Base-by-base conservation (phyloP, 2,888 invertebrate genomes). In the Panorpa germanica region DNA sequence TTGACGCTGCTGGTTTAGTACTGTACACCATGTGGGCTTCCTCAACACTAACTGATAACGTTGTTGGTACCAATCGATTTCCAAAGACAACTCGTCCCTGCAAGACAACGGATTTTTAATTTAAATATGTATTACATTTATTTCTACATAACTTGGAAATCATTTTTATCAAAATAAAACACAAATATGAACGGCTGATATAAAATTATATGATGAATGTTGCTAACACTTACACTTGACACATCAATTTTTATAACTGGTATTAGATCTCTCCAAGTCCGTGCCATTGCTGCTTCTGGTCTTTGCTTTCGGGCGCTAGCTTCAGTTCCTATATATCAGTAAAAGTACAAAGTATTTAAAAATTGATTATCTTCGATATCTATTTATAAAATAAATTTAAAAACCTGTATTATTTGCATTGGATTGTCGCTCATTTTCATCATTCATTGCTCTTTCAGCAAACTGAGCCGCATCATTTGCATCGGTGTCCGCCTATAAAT, bases 221-320 rank as follows among this genome's bases (percentile, higher is more conserved):
- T 3, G 14, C 4, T 13, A 13, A 25, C 33, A 57, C 65, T 59
- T 50, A 73, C 73, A 18, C 83, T 77, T 41, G 81, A 81, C 29
- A 96, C 71, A 49, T 95, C 93, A 39, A 90, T 65, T 61, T 95
- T 95, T 36, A 91, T 91, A 31, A 93, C 90, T 19, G 95, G 95
- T 46, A 95, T 85, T 39, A 95, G 67, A 58, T 93, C 91, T 38
- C 93, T 63, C 95, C 93, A 95, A 3, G 85, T 83, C 40, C 82
- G 66, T 4, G 81, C 81, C 58, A 82, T 74, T 36, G 80, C 80
- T 6, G 82, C 82, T 45, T 82, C 81, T 2, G 81, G 74, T 39
- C 76, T 60, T 37, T 58, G 58, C 28, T 60, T 57, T 28, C 48
- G 51, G 29, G 52, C 51, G 21, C 38, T 38, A 32, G 39, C 41